Evolutionary conservation across 2,113 vertebrate genomes (phyloP).

Genomic region (Pseudonaja textilis): DNA sequence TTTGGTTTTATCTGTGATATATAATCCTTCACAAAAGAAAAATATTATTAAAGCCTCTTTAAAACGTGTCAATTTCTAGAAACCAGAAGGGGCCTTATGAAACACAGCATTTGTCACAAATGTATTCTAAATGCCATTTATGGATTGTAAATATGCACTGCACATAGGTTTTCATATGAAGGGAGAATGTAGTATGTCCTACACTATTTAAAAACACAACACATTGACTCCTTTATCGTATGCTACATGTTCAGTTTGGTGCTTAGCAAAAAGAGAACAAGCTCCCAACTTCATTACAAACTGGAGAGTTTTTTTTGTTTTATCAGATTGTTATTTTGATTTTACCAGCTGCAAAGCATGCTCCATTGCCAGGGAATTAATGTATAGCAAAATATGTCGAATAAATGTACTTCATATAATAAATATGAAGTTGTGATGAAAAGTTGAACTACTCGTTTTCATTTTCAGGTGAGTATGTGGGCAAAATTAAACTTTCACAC

Average conservation of each 20-base stretch:
- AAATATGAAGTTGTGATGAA: slow-evolving; percentile 31
- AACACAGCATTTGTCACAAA: slow-evolving; percentile 36
- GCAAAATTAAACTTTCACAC: neutral
- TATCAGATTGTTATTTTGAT: neutral
- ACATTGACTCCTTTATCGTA: slow-evolving; percentile 9
- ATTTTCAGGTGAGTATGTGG: neutral
- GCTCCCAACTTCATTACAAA: neutral
- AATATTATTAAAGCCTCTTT: neutral
- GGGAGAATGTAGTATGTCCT: slow-evolving; percentile 7
- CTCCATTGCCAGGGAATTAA: neutral
- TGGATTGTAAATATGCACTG: slow-evolving; percentile 69
- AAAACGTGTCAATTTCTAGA: neutral
- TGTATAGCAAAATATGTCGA: slow-evolving; percentile 27
- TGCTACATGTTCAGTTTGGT: neutral
- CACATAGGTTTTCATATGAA: slow-evolving; percentile 73
- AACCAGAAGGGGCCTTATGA: neutral
- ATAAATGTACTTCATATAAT: slow-evolving; percentile 42
- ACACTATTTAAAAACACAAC: slow-evolving; percentile 16
- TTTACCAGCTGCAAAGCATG: neutral
- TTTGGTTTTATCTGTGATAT: neutral
- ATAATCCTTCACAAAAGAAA: neutral
- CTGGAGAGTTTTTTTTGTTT: neutral
- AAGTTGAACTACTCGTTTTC: slow-evolving; percentile 17
- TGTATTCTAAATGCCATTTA: slow-evolving; percentile 65
- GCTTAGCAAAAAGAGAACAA: neutral